phyloP scores from a whole-genome alignment of 2,888 invertebrate genomes.

The Ernsta delagoae region DNA sequence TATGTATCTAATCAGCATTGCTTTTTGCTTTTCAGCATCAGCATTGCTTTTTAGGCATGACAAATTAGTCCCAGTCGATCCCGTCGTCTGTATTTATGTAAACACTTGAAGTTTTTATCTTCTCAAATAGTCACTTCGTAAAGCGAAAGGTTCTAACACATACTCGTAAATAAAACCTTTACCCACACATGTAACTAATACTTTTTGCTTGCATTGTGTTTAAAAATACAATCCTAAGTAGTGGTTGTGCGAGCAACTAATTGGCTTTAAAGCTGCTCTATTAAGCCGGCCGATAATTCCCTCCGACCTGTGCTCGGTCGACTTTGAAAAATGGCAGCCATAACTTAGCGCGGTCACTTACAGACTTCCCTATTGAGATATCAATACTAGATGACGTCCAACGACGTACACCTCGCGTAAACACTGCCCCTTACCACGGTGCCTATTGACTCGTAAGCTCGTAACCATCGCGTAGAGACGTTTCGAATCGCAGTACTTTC shows the following conservation, averaged over 20 bases:
- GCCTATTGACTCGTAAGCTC: not conserved
- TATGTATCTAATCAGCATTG: too few species aligned
- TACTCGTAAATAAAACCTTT: conserved; percentile 25
- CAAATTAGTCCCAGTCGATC: too few species aligned
- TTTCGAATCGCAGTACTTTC: conserved; percentile 29
- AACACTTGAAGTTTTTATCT: too few species aligned
- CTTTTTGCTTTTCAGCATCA: too few species aligned
- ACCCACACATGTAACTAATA: conserved; percentile 32
- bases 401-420: conserved; percentile 68
- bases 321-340: conserved; percentile 80
- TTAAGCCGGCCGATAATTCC: conserved; percentile 69
- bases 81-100: too few species aligned
- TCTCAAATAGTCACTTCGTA: not conserved
- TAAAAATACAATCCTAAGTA: conserved; percentile 42
- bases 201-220: conserved; percentile 33
- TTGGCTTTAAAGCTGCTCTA: conserved; percentile 73
- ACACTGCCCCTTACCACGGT: conserved; percentile 46
- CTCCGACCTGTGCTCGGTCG: conserved; percentile 50
- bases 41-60: too few species aligned
- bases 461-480: conserved; percentile 16
- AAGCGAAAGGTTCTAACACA: not conserved
- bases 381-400: conserved; percentile 77
- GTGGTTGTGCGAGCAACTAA: conserved; percentile 57
- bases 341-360: conserved; percentile 81
- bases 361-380: conserved; percentile 83